Percentiles rank a stretch among this genome's conserved stretches.
These are phyloP conservation scores for Stomorhina lunata DNA, from an alignment of 2,888 invertebrate species.

Conservation along the genomic window DNA sequence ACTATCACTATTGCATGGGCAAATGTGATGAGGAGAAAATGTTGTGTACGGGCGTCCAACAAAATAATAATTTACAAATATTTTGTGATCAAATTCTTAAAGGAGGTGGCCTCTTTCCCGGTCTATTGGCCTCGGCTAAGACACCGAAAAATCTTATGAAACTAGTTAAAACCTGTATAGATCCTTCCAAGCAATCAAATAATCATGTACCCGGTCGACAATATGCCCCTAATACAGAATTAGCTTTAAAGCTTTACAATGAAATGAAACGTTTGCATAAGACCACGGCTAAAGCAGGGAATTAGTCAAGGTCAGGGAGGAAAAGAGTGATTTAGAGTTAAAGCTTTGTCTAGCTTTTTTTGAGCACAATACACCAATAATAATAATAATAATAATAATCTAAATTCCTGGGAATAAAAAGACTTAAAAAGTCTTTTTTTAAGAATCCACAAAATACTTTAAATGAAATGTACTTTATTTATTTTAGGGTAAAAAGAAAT, in stretches of 20 bases:
- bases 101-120: conserved; percentile 75
- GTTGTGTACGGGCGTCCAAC: conserved; percentile 75
- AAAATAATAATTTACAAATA: conserved; percentile 78
- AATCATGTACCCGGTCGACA: conserved; percentile 72
- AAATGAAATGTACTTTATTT: conserved; percentile 48
- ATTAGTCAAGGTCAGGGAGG: neutral
- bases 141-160: conserved; percentile 72
- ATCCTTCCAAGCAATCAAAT: conserved; percentile 72
- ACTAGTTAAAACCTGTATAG: conserved; percentile 74
- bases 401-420: conserved; percentile 18
- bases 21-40: conserved; percentile 73
- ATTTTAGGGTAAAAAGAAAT: neutral
- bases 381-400: too few relatives aligned
- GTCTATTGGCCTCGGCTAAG: conserved; percentile 74
- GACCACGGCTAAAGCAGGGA: conserved; percentile 43
- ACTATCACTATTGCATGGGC: conserved; percentile 74
- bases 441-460: conserved; percentile 40
- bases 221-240: conserved; percentile 74
- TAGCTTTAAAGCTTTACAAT: conserved; percentile 75
- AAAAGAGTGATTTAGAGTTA: neutral
- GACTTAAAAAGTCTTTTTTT: conserved; percentile 26
- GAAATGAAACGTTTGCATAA: conserved; percentile 77
- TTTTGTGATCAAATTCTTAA: conserved; percentile 76
- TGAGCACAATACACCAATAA: conserved; percentile 9
- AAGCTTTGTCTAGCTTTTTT: neutral